Evolutionary conservation across 2,888 invertebrate species (phyloP), one percentile per base, ranked within the genome.

Genomic region (Uloborus plumipes): DNA sequence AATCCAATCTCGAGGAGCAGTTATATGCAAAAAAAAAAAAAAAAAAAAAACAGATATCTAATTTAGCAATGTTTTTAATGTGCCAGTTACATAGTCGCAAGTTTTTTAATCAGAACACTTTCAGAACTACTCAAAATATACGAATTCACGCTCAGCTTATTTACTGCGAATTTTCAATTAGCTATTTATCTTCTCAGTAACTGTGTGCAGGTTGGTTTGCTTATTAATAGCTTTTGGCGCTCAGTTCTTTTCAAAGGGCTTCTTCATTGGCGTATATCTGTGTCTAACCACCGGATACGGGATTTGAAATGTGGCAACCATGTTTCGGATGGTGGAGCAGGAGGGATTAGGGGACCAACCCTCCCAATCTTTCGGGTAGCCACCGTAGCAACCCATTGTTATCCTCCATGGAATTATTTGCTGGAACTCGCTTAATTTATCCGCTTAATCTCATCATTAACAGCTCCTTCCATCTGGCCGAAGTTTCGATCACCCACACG

Each of bases 381-480:
- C 73, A 78, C 66, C 72, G 71, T 78, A 79, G 79, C 80, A 81
- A 74, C 74, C 62, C 65, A 81, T 74, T 81, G 74, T 69, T 79
- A 64, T 39, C 62, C 55, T 55, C 71, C 49, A 26, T 22, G 62
- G 69, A 70, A 69, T 69, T 81, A 64, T 74, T 73, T 80, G 69
- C 70, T 58, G 69, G 69, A 70, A 47, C 80, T 81, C 80, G 74
- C 80, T 81, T 81, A 74, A 81, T 81, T 81, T 74, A 81, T 81
- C 80, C 80, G 64, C 61, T 70, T 81, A 81, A 81, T 81, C 80
- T 74, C 74, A 74, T 81, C 80, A 81, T 81, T 81, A 81, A 81
- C 80, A 81, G 80, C 80, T 81, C 80, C 80, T 81, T 81, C 80
- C 80, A 81, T 81, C 80, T 81, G 80, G 80, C 80, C 74, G 51